Evolutionary conservation across 1,140 invertebrate species (phyloP), one percentile per base, ranked within the genome.

Genomic region (Zophobas atratus): DNA sequence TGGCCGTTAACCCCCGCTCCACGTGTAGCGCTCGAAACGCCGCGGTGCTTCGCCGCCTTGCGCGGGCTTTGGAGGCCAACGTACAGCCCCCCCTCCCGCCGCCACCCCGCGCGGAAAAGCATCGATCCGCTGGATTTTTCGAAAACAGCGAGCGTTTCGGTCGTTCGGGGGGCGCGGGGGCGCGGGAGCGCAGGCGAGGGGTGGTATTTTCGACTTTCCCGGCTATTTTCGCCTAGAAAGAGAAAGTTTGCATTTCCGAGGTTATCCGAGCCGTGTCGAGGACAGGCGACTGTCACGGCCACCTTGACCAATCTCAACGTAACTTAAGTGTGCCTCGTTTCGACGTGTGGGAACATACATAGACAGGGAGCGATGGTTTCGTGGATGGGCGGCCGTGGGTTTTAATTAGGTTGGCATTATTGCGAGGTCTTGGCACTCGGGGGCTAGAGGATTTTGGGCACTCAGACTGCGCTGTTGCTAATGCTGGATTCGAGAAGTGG

Each of bases 291-390:
- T 77, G 76, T 76, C 73, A 77, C 70, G 79, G 80, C 79, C 81
- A 82, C 82, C 82, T 83, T 83, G 82, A 83, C 82, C 82, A 83
- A 83, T 83, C 82, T 83, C 82, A 83, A 83, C 78, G 49, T 82
- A 81, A 82, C 63, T 82, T 80, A 78, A 80, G 76, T 81, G 77
- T 78, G 67, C 75, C 79, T 74, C 51, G 76, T 80, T 80, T 41
- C 46, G 56, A 2, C 35, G 34, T 70, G 63, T 71, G 75, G 39
- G 75, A 33, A 34, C 49, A 60, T 41, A 55, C 39, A 51, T 72
- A 51, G 70, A 32, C 46, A 33, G n/a, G 4, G 48, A 70, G 36
- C 6, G 20, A 36, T 2, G 32, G 35, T 72, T 72, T 53, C 38
- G 33, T 33, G 32, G 39, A 71, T 71, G 39, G 41, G 1, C 55